Evolutionary conservation across 2,888 invertebrate genomes (phyloP), one percentile per base, ranked within the genome.

Genomic region (Xestia c-nigrum): DNA sequence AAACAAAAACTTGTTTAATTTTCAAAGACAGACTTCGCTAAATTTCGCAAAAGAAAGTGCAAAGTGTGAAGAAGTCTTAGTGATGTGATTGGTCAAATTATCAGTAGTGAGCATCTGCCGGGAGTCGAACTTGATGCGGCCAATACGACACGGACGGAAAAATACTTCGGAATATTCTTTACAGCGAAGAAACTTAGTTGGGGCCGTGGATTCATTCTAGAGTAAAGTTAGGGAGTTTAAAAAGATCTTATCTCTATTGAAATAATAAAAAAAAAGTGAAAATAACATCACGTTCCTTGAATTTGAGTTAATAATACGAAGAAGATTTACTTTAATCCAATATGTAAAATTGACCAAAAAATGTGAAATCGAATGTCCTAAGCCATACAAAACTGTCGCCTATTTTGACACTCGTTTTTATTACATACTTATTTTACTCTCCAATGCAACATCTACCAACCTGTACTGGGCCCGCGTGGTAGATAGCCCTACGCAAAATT

Each of bases 71-170:
- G 21, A 52, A 78, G 31, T 31, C 31, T 31, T 31, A 31, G 74
- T 68, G 72, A 47, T 61, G 70, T 90, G 89, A 93, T 93, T 93
- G 92, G 93, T 92, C 90, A 92, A 93, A 93, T 93, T 90, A 93
- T 84, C 67, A 73, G 77, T 83, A 79, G 67, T 70, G 80, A 50
- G 81, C 61, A 73, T 83, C 81, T 70, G 40, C 55, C 38, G 74
- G 63, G 76, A 70, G 5, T 61, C 46, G 66, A 55, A 59, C 38
- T 46, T 72, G 86, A 85, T 78, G 57, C 80, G 43, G 92, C 91
- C 84, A 93, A 92, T 92, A 88, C 74, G 84, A 85, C 93, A 93
- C 92, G 92, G 40, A 87, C 85, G 43, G 66, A 72, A 76, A 80
- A 74, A 74, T 65, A 78, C 70, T 80, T 81, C 31, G 52, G 10